Evolutionary conservation across 2,797 vertebrate species (phyloP).

Genomic region (Tarsius wallacei): DNA sequence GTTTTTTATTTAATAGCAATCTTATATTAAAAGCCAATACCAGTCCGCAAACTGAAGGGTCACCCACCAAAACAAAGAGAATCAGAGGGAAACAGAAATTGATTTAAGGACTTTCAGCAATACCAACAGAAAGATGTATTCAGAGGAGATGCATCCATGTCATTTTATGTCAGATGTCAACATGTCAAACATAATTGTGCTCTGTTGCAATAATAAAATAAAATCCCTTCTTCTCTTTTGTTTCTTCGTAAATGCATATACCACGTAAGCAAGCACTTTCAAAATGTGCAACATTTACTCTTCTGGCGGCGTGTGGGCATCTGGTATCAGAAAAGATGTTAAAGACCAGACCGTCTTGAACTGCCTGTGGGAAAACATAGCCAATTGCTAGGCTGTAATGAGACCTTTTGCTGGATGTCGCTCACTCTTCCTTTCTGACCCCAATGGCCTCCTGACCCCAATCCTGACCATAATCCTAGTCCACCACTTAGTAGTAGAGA

Average conservation of each 20-base stretch:
- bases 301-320: not conserved
- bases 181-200: conserved; percentile 73
- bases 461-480: not conserved
- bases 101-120: conserved; percentile 56
- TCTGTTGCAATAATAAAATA: conserved; percentile 69
- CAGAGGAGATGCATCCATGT: conserved; percentile 59
- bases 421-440: not conserved
- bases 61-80: conserved; percentile 30
- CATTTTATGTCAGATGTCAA: conserved; percentile 74
- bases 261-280: conserved; percentile 36
- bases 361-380: not conserved
- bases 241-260: conserved; percentile 60
- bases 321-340: conserved; percentile 15
- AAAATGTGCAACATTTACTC: conserved; percentile 32
- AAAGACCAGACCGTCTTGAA: not conserved
- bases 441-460: not conserved
- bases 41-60: conserved; percentile 22
- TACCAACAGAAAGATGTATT: conserved; percentile 27
- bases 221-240: conserved; percentile 51
- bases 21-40: conserved; percentile 55
- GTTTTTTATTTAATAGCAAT: conserved; percentile 43
- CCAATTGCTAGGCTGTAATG: not conserved
- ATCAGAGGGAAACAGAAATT: conserved; percentile 56
- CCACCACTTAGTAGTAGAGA: not conserved
- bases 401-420: not conserved